A percentile compares a stretch with the other conserved stretches of the same genome.
These are phyloP conservation scores for Macaca nemestrina DNA, from an alignment of 2,113 vertebrate genomes.

Conservation along the genomic window DNA sequence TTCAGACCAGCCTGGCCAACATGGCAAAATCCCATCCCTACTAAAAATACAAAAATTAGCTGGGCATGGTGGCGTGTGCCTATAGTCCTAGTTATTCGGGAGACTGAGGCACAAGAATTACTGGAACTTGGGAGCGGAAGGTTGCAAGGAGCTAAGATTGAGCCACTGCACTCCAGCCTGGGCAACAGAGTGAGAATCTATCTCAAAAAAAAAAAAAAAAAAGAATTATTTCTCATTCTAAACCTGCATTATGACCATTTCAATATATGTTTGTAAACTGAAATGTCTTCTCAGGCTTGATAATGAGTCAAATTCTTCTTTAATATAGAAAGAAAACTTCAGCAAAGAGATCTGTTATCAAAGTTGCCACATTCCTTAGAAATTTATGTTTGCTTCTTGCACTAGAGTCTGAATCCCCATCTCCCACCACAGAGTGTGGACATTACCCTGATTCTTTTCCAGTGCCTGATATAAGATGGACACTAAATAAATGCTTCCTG, in stretches of 20 bases:
- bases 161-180: too few species aligned
- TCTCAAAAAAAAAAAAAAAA: background rate
- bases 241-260: constrained; percentile 30
- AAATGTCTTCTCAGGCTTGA: constrained; percentile 48
- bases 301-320: constrained; percentile 27
- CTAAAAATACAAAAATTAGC: too few species aligned
- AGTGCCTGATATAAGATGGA: background rate
- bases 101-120: too few species aligned
- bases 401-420: background rate
- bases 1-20: too few species aligned
- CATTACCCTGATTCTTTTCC: background rate
- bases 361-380: background rate
- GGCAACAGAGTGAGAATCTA: too few species aligned
- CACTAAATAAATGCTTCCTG: background rate
- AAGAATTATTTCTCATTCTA: background rate
- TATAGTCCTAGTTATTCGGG: too few species aligned
- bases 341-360: background rate
- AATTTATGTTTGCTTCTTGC: background rate
- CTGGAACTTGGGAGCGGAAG: too few species aligned
- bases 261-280: constrained; percentile 47
- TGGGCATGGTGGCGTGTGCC: too few species aligned
- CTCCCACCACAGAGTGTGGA: background rate
- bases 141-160: too few species aligned
- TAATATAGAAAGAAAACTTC: constrained; percentile 27
- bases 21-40: too few species aligned